A percentile compares a stretch with the other conserved stretches of the same genome.
Conservation (phyloP, 2,113 vertebrate species). For the Caracal caracal region DNA sequence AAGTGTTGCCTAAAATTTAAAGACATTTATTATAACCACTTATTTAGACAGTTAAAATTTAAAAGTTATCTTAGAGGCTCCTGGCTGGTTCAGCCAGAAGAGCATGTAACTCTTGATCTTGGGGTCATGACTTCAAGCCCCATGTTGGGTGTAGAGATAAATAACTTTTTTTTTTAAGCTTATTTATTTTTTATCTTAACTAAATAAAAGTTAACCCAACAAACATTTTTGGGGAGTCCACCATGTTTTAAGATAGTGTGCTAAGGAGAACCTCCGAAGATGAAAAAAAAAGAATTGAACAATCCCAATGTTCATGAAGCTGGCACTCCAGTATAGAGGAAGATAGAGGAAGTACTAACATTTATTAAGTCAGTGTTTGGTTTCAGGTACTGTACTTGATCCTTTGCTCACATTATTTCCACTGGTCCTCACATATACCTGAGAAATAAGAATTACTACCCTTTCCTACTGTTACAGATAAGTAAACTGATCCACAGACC, state of each 20-base stretch:
- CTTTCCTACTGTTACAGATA: background rate
- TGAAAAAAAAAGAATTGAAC: background rate
- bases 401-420: background rate
- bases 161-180: background rate
- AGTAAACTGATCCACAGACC: background rate
- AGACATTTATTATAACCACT: background rate
- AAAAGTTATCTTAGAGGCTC: background rate
- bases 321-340: background rate
- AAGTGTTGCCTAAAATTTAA: slow-evolving; percentile 78
- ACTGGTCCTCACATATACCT: background rate
- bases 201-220: slow-evolving; percentile 3
- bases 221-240: background rate
- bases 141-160: background rate
- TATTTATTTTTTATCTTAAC: background rate
- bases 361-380: background rate
- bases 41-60: slow-evolving; percentile 32
- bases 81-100: background rate
- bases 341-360: background rate
- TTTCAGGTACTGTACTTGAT: background rate
- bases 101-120: background rate
- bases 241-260: background rate
- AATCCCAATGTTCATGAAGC: background rate
- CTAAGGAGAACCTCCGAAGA: background rate
- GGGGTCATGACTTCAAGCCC: background rate
- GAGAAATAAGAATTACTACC: background rate